These are phyloP conservation scores for Tuberolachnus salignus DNA, from an alignment of 2,888 invertebrate genomes.

Conservation along the genomic window DNA sequence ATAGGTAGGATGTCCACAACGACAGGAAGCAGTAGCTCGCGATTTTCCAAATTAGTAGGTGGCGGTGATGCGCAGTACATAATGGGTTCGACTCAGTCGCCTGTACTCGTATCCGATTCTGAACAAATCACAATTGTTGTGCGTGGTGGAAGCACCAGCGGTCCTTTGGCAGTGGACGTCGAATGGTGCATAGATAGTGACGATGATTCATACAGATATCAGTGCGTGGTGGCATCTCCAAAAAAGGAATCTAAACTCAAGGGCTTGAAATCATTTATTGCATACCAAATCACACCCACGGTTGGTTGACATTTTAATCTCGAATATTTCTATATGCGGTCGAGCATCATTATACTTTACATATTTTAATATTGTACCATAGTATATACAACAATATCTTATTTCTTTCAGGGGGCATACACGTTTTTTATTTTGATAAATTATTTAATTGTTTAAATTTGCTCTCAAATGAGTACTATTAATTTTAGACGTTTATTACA, in stretches of 20 bases:
- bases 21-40: slow-evolving; percentile 65
- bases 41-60: slow-evolving; percentile 87
- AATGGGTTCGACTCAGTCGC: slow-evolving; percentile 75
- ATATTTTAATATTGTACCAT: too few relatives aligned
- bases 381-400: too few relatives aligned
- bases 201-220: slow-evolving; percentile 72
- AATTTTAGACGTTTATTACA: too few relatives aligned
- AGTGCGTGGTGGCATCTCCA: slow-evolving; percentile 88
- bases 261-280: slow-evolving; percentile 96
- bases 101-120: slow-evolving; percentile 71
- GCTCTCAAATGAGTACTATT: too few relatives aligned
- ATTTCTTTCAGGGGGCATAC: too few relatives aligned
- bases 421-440: too few relatives aligned
- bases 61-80: slow-evolving; percentile 76
- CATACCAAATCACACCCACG: slow-evolving; percentile 93
- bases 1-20: background rate
- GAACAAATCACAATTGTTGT: slow-evolving; percentile 77
- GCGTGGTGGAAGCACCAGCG: slow-evolving; percentile 69
- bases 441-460: too few relatives aligned
- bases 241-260: slow-evolving; percentile 98
- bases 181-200: slow-evolving; percentile 68
- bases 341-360: too few relatives aligned
- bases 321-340: too few relatives aligned
- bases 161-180: slow-evolving; percentile 61
- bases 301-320: slow-evolving; percentile 63